Base-by-base conservation (phyloP, 2,888 invertebrate genomes). In the Mamestra brassicae region DNA sequence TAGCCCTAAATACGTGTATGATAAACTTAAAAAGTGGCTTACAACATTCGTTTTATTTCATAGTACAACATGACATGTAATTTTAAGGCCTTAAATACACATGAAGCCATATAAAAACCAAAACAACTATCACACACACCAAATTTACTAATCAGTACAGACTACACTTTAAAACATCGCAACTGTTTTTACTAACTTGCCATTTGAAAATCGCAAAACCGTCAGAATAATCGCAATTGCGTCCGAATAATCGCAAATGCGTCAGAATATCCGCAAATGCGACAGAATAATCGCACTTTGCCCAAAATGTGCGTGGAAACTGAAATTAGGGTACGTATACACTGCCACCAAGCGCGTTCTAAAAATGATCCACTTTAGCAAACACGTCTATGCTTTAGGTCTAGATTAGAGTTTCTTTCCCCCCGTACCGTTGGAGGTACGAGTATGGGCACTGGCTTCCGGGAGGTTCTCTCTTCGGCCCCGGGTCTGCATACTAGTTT, bases 401-500 rank as follows among this genome's bases (percentile, higher is more conserved):
- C 82, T 86, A 86, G 64, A 86, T 96, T 85, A 96, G 95, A 94
- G 96, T 96, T 93, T 96, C 96, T 93, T 93, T 95, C 90, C 96
- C 96, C 79, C 96, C 96, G 82, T 90, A 91, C 87, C 80, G 68
- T 42, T 90, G 90, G 71, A 95, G 89, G 76, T 93, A 93, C 91
- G 86, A 80, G 82, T 89, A 86, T 71, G 91, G 90, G 86, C 91
- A 90, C 90, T 90, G 89, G 87, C 86, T 87, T 81, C 93, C 92
- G 91, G 93, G 92, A 90, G 91, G 94, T 86, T 93, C 93, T 93
- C 94, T 93, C 88, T 90, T 92, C 90, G 95, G 94, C 91, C 90
- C 90, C 80, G 91, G 90, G 92, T 92, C 94, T 93, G 95, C 96
- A 94, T 96, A 96, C 97, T 98, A 98, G 97, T 98, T 98, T 97